Conservation (phyloP, 2,797 vertebrate species). For the Onychomys torridus region DNA sequence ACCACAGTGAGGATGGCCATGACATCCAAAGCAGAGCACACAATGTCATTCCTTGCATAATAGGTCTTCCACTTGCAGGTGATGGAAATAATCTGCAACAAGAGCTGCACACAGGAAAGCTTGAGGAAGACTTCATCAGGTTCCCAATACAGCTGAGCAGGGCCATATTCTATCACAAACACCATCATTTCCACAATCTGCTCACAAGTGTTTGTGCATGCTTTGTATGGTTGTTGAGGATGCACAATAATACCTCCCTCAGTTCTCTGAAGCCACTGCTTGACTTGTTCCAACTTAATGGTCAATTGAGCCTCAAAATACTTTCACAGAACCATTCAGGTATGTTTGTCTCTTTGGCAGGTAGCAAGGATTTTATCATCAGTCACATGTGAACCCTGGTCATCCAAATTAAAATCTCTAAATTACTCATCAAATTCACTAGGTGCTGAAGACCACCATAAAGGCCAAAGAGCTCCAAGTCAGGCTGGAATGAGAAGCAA, state of each 20-base stretch:
- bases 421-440: conserved; percentile 98
- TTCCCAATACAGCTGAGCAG: conserved; percentile 97
- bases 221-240: conserved; percentile 98
- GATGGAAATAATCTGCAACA: conserved; percentile 98
- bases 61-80: conserved; percentile 99
- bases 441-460: conserved; percentile 97
- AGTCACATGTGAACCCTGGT: conserved; percentile 96
- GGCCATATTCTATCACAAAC: conserved; percentile 97
- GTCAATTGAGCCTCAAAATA: conserved; percentile 99
- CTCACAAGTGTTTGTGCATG: conserved; percentile 96
- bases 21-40: conserved; percentile 98
- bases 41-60: conserved; percentile 99
- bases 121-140: conserved; percentile 99
- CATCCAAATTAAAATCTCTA: conserved; percentile 98
- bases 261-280: conserved; percentile 97
- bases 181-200: conserved; percentile 99
- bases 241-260: conserved; percentile 97
- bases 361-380: conserved; percentile 99
- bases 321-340: conserved; percentile 98
- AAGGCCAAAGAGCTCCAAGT: conserved; percentile 97
- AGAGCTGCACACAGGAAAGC: conserved; percentile 97
- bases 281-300: conserved; percentile 99
- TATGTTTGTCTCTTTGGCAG: conserved; percentile 98
- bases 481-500: conserved; percentile 98
- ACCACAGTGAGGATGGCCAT: conserved; percentile 98